These are phyloP conservation scores for Apotomis capreana DNA, from an alignment of 2,888 invertebrate genomes.

Conservation along the genomic window DNA sequence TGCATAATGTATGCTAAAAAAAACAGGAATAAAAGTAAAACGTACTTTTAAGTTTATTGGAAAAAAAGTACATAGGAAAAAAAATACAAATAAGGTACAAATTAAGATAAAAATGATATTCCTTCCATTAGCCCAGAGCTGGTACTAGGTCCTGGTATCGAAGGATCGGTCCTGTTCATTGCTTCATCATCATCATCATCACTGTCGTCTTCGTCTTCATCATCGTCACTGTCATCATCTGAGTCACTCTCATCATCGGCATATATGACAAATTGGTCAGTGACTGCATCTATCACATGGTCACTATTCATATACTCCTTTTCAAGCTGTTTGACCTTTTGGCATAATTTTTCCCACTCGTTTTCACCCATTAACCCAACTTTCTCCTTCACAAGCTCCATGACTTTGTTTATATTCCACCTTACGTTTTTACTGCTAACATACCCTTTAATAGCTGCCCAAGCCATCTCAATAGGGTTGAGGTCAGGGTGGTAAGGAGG, in stretches of 20 bases:
- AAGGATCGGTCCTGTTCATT: too few relatives aligned
- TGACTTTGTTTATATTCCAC: constrained; percentile 34
- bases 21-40: too few relatives aligned
- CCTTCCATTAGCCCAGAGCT: too few relatives aligned
- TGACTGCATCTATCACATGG: constrained; percentile 31
- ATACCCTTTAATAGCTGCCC: constrained; percentile 38
- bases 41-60: too few relatives aligned
- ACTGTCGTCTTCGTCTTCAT: neutral
- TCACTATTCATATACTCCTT: constrained; percentile 32
- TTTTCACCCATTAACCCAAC: constrained; percentile 41
- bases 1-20: too few relatives aligned
- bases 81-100: too few relatives aligned
- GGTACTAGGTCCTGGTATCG: too few relatives aligned
- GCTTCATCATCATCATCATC: too few relatives aligned
- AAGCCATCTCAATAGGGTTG: constrained; percentile 41
- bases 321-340: constrained; percentile 44
- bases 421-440: constrained; percentile 37
- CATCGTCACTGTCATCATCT: constrained; percentile 4
- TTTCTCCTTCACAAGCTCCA: constrained; percentile 45
- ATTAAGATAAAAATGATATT: too few relatives aligned
- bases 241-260: constrained; percentile 18
- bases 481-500: constrained; percentile 39
- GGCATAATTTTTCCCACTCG: constrained; percentile 45
- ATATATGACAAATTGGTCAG: constrained; percentile 42
- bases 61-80: too few relatives aligned